These are phyloP conservation scores for Ridgeia piscesae DNA, from an alignment of 1,140 invertebrate species.

Conservation along the genomic window DNA sequence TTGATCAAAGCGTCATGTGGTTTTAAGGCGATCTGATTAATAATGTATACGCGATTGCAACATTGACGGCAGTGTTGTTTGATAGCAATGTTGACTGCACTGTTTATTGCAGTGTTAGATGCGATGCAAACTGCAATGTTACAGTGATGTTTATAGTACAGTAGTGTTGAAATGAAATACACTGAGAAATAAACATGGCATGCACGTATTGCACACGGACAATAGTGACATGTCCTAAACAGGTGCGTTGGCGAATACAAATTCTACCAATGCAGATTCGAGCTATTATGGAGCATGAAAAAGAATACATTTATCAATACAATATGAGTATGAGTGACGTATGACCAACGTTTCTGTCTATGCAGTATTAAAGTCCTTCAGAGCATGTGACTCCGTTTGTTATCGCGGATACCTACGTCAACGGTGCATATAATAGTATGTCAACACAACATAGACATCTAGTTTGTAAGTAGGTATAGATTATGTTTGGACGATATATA, in stretches of 20 bases:
- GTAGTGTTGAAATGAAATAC: too few species aligned
- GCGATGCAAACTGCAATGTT: background rate
- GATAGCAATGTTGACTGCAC: background rate
- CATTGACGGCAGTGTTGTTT: background rate
- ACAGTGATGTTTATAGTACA: too few species aligned
- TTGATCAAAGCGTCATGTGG: background rate
- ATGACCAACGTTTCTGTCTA: too few species aligned
- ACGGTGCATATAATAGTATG: background rate
- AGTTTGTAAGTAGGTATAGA: too few species aligned
- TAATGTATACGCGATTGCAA: background rate
- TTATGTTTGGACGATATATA: background rate
- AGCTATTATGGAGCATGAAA: too few species aligned
- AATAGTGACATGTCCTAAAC: too few species aligned
- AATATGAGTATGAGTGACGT: too few species aligned
- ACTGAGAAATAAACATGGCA: too few species aligned
- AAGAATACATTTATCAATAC: too few species aligned
- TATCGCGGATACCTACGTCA: background rate
- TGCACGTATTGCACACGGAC: too few species aligned
- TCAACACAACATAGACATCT: background rate
- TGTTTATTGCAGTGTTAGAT: background rate
- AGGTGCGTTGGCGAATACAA: too few species aligned
- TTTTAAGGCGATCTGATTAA: background rate
- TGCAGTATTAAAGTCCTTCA: background rate
- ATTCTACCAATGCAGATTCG: too few species aligned
- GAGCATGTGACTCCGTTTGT: background rate